These are phyloP conservation scores for Ferrisia virgata DNA, from an alignment of 2,888 invertebrate species.

Conservation along the genomic window DNA sequence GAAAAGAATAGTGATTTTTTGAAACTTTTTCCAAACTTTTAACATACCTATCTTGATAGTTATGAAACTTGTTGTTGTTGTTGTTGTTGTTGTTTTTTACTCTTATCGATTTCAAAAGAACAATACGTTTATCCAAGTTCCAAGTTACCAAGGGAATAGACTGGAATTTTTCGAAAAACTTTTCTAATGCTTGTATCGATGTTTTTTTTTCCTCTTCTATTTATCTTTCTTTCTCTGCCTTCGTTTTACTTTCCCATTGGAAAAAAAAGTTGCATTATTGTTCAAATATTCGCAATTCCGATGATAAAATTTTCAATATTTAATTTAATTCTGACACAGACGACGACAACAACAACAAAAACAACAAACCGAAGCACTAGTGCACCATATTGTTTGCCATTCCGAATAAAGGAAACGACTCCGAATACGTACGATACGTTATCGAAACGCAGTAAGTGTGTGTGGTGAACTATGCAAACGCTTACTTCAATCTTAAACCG, in stretches of 20 bases:
- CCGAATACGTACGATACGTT: neutral
- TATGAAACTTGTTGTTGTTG: neutral
- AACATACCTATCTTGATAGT: neutral
- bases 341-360: too few species aligned
- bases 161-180: neutral
- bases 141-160: neutral
- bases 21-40: neutral
- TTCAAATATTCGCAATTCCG: neutral
- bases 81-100: neutral
- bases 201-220: neutral
- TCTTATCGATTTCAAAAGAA: neutral
- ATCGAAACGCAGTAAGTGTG: neutral
- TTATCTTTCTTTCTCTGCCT: too few species aligned
- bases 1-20: neutral
- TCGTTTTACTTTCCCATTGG: neutral
- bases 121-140: conserved; percentile 3
- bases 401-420: neutral
- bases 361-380: neutral
- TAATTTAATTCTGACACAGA: neutral
- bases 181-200: neutral
- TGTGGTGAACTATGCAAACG: neutral
- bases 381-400: neutral
- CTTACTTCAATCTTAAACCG: neutral
- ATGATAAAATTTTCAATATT: neutral
- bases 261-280: neutral